Conservation (phyloP, 2,797 vertebrate genomes). For the Cryptoprocta ferox region DNA sequence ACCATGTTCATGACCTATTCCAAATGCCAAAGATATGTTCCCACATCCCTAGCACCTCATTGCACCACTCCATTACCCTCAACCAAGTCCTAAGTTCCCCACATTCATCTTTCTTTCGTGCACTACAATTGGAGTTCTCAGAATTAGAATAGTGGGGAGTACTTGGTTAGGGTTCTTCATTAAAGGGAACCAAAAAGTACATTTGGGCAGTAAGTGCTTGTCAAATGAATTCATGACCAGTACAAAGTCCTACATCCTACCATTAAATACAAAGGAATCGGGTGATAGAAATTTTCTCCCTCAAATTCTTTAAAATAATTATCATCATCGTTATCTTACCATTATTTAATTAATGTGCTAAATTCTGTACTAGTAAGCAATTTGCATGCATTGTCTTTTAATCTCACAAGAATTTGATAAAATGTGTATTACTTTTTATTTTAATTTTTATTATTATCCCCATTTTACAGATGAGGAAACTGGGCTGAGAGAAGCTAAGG, state of each 20-base stretch:
- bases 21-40: neutral
- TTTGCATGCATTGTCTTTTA: neutral
- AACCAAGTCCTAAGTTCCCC: no score
- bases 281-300: neutral
- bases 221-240: neutral
- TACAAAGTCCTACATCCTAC: neutral
- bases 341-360: neutral
- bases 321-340: neutral
- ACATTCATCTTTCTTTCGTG: neutral
- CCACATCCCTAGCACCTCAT: neutral
- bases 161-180: neutral
- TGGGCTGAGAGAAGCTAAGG: neutral
- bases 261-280: neutral
- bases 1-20: neutral
- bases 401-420: neutral
- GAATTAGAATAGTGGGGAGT: no score
- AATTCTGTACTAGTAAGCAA: neutral
- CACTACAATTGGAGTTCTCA: neutral
- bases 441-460: neutral
- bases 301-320: neutral
- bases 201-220: neutral
- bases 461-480: neutral
- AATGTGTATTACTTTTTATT: neutral
- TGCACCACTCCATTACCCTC: neutral
- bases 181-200: neutral